Base-by-base conservation (phyloP, 2,797 vertebrate species). In the Geotrypetes seraphini region DNA sequence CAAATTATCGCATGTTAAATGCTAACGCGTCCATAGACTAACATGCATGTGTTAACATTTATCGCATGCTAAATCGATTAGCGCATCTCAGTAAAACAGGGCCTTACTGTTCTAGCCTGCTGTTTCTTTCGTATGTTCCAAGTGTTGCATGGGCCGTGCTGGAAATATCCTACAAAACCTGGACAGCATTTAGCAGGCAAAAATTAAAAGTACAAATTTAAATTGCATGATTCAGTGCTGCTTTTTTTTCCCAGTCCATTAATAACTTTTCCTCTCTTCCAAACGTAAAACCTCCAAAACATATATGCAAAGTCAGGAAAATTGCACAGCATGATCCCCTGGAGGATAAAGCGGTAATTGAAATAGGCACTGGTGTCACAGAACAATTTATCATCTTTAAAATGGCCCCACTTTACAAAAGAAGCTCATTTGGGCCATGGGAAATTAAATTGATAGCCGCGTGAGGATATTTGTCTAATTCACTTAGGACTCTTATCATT, bases 371-470 rank as follows among this genome's bases (percentile, higher is more conserved):
- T 19, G 45, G 29, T 46, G 45, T 43, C 59, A 54, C 50, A 18
- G 43, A 47, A 33, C 50, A 41, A 71, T 72, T 65, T 52, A 56
- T 68, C 61, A 53, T 64, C 34, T 27, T 61, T 66, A 41, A 55
- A 66, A 61, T 45, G 50, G 20, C 50, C 63, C 50, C 43, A 48
- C 46, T 54, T 47, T 47, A 55, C 50, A 40, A 62, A 50, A 63
- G 50, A 46, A 53, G 50, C 35, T 55, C 58, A 58, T 68, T 68
- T 57, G 50, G n/a, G 42, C 36, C 39, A 50, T 47, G n/a, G 55
- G 44, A 71, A 69, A 74, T 70, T 60, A 66, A 68, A 66, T 50
- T 61, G 63, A 66, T 56, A 50, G 63, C 51, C 61, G 22, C 12
- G 41, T 37, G 56, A 62, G 58, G 62, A 47, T 47, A 39, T 64